Base-by-base conservation (phyloP, 2,888 invertebrate genomes). In the Eupithecia dodoneata region DNA sequence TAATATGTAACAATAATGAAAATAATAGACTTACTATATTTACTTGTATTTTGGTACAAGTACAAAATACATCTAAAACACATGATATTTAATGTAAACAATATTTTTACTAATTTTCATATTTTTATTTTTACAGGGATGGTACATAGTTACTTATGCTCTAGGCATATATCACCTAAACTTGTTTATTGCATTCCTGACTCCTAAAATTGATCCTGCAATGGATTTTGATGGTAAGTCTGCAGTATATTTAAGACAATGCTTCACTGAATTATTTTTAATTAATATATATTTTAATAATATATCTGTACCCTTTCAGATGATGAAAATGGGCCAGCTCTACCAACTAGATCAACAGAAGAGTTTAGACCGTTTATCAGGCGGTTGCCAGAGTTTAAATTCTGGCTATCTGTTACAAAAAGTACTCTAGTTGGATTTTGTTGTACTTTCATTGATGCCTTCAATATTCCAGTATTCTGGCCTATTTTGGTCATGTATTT, bases 391-490 rank as follows among this genome's bases (percentile, higher is more conserved):
- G 99, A 99, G 95, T 99, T 99, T 91, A 99, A 99, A 94, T 99
- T 99, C 94, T 99, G 99, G 99, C 97, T 99, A 85, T 99, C 99
- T 84, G 98, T 99, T 80, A 97, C 98, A 79, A 99, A 99, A 92
- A 99, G 99, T 85, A 99, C 99, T 63, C 84, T 98, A 13, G 96
- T 99, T 85, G 99, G 98, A 67, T 96, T 98, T 89, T 94, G 97
- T 84, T 99, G 99, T 95, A 99, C 99, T 79, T 98, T 99, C 94
- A 99, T 99, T 92, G 99, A 99, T 88, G 97, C 98, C 87, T 99
- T 99, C 94, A 99, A 99, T 96, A 98, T 99, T 92, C 99, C 99
- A 90, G 99, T 99, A 87, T 99, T 99, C 95, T 99, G 99, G 99
- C 99, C 99, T 79, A 99, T 99, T 88, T 96, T 99, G 91, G 99